phyloP scores from a whole-genome alignment of 2,113 vertebrate species.

The Paramormyrops kingsleyae region DNA sequence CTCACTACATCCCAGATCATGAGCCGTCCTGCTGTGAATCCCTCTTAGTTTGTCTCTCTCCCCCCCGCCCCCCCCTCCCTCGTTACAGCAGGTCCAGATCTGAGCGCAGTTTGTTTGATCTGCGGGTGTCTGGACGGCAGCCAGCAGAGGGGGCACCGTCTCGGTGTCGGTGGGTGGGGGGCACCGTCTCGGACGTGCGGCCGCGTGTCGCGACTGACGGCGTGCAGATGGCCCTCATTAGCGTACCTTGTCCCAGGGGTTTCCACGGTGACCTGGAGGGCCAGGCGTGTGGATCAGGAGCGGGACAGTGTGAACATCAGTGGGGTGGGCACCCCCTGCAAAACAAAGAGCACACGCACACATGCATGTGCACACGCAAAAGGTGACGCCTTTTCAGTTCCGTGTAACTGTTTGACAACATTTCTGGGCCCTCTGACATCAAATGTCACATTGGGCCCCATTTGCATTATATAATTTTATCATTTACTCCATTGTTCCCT shows the following conservation, averaged over 20 bases:
- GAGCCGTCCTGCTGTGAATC: not conserved
- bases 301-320: not conserved
- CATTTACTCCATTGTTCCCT: no score
- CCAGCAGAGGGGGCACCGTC: not conserved
- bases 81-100: not conserved
- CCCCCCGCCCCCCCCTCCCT: not conserved
- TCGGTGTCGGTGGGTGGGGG: not conserved
- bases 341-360: not conserved
- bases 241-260: not conserved
- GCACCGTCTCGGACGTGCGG: not conserved
- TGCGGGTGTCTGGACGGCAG: not conserved
- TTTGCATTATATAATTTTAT: not conserved
- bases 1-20: not conserved
- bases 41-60: not conserved
- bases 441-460: not conserved
- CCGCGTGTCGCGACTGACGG: not conserved
- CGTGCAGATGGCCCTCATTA: conserved; percentile 1
- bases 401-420: not conserved
- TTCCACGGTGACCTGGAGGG: not conserved
- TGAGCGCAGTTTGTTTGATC: not conserved
- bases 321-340: not conserved
- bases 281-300: not conserved
- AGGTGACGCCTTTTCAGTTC: not conserved
- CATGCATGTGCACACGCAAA: not conserved
- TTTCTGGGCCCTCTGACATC: not conserved